These are phyloP conservation scores for Patella pellucida DNA, from an alignment of 2,888 invertebrate species.

Conservation along the genomic window DNA sequence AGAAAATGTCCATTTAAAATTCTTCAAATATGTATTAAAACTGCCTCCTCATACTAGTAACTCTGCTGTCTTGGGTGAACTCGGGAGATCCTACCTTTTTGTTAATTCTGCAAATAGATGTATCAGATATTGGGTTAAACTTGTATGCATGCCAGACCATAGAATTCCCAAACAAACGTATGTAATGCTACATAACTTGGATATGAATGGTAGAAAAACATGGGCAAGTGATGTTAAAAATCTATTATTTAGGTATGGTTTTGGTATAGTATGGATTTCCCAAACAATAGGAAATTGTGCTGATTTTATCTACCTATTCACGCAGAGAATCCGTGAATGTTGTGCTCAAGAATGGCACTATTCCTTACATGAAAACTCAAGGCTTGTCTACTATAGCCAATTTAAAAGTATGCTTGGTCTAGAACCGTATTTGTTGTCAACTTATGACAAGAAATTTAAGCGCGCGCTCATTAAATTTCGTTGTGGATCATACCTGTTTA, in stretches of 20 bases:
- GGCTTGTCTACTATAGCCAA: not conserved
- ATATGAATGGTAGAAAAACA: not conserved
- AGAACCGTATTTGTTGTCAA: not conserved
- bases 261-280: not conserved
- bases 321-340: slow-evolving; percentile 1
- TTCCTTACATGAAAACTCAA: not conserved
- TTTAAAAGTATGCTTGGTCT: not conserved
- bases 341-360: not conserved
- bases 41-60: not conserved
- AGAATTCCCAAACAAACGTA: not conserved
- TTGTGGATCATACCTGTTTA: not conserved
- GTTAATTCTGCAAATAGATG: not conserved
- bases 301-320: not conserved
- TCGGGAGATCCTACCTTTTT: not conserved
- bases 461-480: not conserved
- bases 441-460: slow-evolving; percentile 1
- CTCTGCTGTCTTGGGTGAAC: not conserved
- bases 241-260: not conserved
- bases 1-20: slow-evolving; percentile 12
- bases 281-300: not conserved
- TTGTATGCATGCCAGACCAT: not conserved
- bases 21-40: not conserved
- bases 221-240: not conserved
- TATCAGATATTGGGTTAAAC: not conserved
- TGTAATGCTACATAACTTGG: not conserved